A percentile compares a stretch with the other conserved stretches of the same genome.
These are phyloP conservation scores for Ptilonorhynchus violaceus DNA, from an alignment of 2,113 vertebrate species.

Conservation along the genomic window DNA sequence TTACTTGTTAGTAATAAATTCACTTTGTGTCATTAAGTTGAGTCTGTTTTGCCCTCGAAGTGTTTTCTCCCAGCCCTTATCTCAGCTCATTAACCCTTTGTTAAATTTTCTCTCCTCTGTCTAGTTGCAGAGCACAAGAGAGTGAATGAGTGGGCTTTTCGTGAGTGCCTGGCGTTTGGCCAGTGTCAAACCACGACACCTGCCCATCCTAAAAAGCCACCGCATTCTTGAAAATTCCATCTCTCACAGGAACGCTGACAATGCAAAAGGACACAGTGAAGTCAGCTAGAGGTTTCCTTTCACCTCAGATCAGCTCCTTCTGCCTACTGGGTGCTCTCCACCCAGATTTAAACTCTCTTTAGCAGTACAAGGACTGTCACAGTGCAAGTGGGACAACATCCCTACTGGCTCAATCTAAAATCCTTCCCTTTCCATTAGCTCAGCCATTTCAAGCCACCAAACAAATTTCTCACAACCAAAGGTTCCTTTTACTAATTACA, in stretches of 20 bases:
- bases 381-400: background rate
- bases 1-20: too few species aligned
- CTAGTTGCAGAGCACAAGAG: too few species aligned
- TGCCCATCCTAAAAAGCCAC: background rate
- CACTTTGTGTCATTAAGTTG: too few species aligned
- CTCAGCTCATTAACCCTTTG: too few species aligned
- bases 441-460: background rate
- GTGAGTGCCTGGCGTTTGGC: too few species aligned
- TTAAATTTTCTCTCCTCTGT: too few species aligned
- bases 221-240: background rate
- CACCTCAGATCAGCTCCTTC: background rate
- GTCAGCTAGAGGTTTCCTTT: background rate
- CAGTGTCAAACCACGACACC: too few species aligned
- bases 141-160: too few species aligned
- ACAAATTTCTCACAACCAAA: background rate
- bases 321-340: background rate
- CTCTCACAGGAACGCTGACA: background rate
- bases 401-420: background rate
- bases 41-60: too few species aligned
- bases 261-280: background rate
- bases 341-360: background rate
- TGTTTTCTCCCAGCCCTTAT: too few species aligned
- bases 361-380: background rate
- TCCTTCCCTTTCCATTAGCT: background rate
- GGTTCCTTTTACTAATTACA: background rate